phyloP scores from a whole-genome alignment of 2,888 invertebrate genomes.

The Dendrolimus pini region DNA sequence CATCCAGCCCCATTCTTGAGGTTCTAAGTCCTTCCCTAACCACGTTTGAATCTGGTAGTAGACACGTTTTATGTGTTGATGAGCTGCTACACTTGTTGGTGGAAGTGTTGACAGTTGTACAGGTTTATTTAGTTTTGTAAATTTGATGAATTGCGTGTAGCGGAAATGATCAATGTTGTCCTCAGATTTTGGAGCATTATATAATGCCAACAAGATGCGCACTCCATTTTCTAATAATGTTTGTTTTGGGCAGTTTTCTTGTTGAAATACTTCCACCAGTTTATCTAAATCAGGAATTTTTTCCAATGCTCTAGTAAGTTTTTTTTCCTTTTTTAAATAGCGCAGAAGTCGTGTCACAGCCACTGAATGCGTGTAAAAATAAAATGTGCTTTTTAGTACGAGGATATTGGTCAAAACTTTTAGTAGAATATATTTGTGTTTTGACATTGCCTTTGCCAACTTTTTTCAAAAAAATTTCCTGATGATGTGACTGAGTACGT shows the following conservation, averaged over 20 bases:
- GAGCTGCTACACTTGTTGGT: conserved; percentile 27
- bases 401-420: conserved; percentile 34
- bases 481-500: conserved; percentile 4
- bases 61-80: conserved; percentile 22
- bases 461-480: conserved; percentile 20
- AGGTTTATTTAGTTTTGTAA: conserved; percentile 14
- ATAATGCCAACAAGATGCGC: conserved; percentile 22
- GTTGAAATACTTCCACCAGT: too few relatives aligned
- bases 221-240: conserved; percentile 16
- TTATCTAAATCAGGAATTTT: neutral
- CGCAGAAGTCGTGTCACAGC: neutral
- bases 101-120: conserved; percentile 28
- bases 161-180: conserved; percentile 5
- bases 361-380: conserved; percentile 23
- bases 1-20: conserved; percentile 3
- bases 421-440: conserved; percentile 31
- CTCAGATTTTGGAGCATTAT: conserved; percentile 26
- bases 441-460: conserved; percentile 35
- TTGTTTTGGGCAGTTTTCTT: neutral
- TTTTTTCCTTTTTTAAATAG: too few relatives aligned
- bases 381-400: conserved; percentile 20
- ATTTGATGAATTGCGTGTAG: too few relatives aligned
- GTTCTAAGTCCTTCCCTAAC: conserved; percentile 13
- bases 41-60: conserved; percentile 15
- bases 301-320: neutral